Evolutionary conservation across 2,797 vertebrate genomes (phyloP), one percentile per base, ranked within the genome.

Genomic region (Lates japonicus): DNA sequence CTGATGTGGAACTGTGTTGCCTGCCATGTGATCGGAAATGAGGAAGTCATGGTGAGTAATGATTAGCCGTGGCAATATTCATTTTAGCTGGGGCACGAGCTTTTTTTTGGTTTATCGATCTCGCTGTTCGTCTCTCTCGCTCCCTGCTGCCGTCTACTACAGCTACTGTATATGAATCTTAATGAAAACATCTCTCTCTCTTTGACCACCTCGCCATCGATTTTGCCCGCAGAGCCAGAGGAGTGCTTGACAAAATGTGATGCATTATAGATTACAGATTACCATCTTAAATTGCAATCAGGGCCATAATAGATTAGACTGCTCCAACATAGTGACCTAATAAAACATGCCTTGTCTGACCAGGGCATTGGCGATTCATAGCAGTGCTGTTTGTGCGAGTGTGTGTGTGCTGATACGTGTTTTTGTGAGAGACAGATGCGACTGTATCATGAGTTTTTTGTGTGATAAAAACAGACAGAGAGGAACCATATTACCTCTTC

Each of bases 231-330:
- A 61, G 60, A 72, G 84, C 44, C 85, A 61, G 76, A 64, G 5
- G 57, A 82, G 77, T 70, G 83, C 78, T 74, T 68, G 74, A 88
- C 80, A 78, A 80, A 85, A 89, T 69, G 80, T 57, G 78, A 76
- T 81, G 81, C 78, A 44, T 88, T 89, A 87, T 88, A 83, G 85
- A 91, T 91, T 81, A 80, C 70, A 82, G 79, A 88, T 91, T 84
- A 83, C 80, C 79, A 83, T 87, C 33, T 88, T 87, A 88, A 87
- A 90, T 84, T 80, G 77, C 83, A 88, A 90, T 92, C 87, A 83
- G 82, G 59, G 25, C 48, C 74, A 44, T 84, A 76, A 86, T 63
- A 74, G 81, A 86, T 87, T 46, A 62, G 49, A 87, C 41, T 63
- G 72, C 59, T 78, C 65, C 59, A 78, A 44, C 20, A 3, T 10